A percentile compares a stretch with the other conserved stretches of the same genome.
Evolutionary conservation across 2,113 vertebrate species (phyloP).

Genomic region (Kobus ellipsiprymnus): DNA sequence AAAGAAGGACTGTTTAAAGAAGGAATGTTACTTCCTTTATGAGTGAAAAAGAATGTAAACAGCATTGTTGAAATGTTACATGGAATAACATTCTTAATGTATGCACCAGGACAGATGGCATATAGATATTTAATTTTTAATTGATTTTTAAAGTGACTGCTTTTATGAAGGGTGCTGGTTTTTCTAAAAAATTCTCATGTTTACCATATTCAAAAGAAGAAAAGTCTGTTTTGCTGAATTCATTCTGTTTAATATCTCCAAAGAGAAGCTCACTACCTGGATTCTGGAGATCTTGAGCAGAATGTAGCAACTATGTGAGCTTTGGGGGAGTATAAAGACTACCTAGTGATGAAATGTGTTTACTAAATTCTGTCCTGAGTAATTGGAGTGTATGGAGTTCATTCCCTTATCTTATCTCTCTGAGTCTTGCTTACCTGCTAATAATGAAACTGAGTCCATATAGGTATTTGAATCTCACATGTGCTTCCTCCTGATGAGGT

Average conservation of each 20-base stretch:
- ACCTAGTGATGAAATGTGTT: not conserved
- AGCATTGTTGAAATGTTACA: constrained; percentile 15
- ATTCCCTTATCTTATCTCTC: not conserved
- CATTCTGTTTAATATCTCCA: not conserved
- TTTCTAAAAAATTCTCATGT: constrained; percentile 39
- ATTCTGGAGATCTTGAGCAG: not conserved
- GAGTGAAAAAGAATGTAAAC: constrained; percentile 60
- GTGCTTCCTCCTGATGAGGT: not conserved
- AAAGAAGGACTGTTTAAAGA: constrained; percentile 2
- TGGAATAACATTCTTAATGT: constrained; percentile 59
- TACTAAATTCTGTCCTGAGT: not conserved
- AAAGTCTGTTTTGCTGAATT: not conserved
- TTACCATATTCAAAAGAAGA: constrained; percentile 45
- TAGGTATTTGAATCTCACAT: not conserved
- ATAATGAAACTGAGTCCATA: not conserved
- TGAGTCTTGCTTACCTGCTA: not conserved
- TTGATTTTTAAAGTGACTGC: constrained; percentile 53
- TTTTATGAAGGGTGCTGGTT: constrained; percentile 56
- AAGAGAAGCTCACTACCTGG: not conserved
- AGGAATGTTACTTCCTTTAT: constrained; percentile 51
- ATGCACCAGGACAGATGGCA: constrained; percentile 35
- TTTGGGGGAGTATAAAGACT: not conserved
- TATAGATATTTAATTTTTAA: not conserved
- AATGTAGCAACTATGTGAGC: not conserved
- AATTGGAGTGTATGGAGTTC: not conserved